These are phyloP conservation scores for Neodiprion virginianus DNA, from an alignment of 1,140 invertebrate genomes.

Conservation along the genomic window DNA sequence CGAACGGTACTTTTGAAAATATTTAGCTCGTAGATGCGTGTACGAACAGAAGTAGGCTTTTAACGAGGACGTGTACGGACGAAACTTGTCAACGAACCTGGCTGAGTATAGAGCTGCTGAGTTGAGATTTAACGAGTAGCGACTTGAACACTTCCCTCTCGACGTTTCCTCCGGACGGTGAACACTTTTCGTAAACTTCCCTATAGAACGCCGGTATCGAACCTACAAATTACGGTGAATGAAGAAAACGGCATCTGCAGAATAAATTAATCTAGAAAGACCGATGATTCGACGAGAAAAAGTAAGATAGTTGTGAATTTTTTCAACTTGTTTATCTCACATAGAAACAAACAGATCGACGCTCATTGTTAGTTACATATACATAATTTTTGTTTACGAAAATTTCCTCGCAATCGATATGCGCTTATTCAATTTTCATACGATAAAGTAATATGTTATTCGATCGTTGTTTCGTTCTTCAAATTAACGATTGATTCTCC, in stretches of 20 bases:
- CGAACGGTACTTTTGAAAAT: too few relatives aligned
- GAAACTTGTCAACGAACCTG: conserved; percentile 53
- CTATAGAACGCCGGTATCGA: conserved; percentile 70
- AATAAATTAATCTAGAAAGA: conserved; percentile 6
- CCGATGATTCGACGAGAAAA: not conserved
- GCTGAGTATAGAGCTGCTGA: conserved; percentile 66
- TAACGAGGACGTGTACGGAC: not conserved
- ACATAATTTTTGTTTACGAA: conserved; percentile 8
- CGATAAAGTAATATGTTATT: too few relatives aligned
- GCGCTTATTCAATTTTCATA: too few relatives aligned
- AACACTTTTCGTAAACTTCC: conserved; percentile 69
- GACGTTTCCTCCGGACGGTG: conserved; percentile 67
- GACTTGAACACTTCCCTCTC: conserved; percentile 70
- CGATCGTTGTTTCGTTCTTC: conserved; percentile 12
- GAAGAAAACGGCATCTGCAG: conserved; percentile 24
- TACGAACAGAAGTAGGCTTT: not conserved
- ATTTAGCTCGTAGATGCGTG: not conserved
- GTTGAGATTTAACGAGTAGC: conserved; percentile 68
- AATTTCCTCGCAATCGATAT: conserved; percentile 4
- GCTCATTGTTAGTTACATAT: conserved; percentile 5
- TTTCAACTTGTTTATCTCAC: conserved; percentile 27
- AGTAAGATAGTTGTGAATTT: conserved; percentile 16
- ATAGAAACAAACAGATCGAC: not conserved
- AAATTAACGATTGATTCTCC: conserved; percentile 9
- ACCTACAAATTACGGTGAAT: conserved; percentile 50